Base-by-base conservation (phyloP, 1,140 invertebrate species). In the Listronotus bonariensis region DNA sequence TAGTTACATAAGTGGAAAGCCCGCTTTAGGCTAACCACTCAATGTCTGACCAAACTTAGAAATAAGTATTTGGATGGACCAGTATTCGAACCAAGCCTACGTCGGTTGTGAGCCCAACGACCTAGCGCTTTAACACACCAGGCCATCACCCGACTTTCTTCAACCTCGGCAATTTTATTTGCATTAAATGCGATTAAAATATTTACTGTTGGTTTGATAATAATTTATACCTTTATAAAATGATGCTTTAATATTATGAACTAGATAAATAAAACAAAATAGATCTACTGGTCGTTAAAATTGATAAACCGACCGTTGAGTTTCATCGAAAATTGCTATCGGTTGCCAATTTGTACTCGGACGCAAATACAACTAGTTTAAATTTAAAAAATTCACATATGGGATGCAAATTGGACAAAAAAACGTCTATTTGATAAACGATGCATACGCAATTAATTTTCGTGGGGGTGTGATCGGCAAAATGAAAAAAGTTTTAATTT, bases 401-500 rank as follows among this genome's bases (percentile, higher is more conserved):
- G 49, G 61, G 43, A 53, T 36, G 43, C 53, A 56, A 64, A 64
- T 64, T 64, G 53, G 34, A 49, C 54, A 52, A 64, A 64, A 64
- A 64, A 56, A 55, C 15, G 52, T 46, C 52, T 52, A 51, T 64
- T 64, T 64, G 61, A 64, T 56, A 64, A 64, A 64, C 61, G 61
- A 56, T 56, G 53, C 61, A 57, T 64, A 56, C 53, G 61, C 53
- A 64, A 64, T 64, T 64, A 64, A 64, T 64, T 64, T 64, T 56
- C 61, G 53, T 46, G 61, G 42, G 42, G 43, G 42, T 32, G 42
- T 49, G 54, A 56, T 53, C 14, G 59, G 48, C 40, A 10, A 51
- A 64, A 55, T 64, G 54, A 64, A 64, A 64, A 64, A 56, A 64
- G 52, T 64, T 64, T 64, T 64, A 64, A 64, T 64, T 64, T 64